Evolutionary conservation across 2,113 vertebrate species (phyloP).

Genomic region (Platysternon megacephalum): DNA sequence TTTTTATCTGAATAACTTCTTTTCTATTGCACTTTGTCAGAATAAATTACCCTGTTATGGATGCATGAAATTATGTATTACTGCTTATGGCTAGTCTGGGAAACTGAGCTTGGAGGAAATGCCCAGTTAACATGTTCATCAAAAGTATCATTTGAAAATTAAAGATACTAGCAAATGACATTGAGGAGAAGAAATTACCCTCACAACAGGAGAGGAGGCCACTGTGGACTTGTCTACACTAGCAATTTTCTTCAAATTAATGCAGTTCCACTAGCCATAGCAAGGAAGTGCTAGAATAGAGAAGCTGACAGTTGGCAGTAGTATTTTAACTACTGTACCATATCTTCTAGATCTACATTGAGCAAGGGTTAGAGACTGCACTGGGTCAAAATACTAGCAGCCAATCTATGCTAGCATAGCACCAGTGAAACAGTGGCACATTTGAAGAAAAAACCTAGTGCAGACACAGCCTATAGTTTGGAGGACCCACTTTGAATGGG

Average conservation of each 20-base stretch:
- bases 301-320: not conserved
- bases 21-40: conserved; percentile 22
- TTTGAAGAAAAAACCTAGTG: not conserved
- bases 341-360: not conserved
- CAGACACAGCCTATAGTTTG: not conserved
- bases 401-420: not conserved
- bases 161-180: not conserved
- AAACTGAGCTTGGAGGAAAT: not conserved
- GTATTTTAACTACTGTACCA: not conserved
- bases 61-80: not conserved
- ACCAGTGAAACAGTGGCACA: not conserved
- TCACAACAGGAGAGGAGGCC: accelerated
- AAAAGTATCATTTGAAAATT: not conserved
- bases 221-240: not conserved
- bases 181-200: not conserved
- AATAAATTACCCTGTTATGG: conserved; percentile 17
- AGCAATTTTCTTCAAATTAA: not conserved
- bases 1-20: conserved; percentile 39
- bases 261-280: not conserved
- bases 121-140: not conserved
- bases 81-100: not conserved
- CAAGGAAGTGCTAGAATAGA: not conserved
- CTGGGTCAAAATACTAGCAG: not conserved
- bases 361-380: not conserved
- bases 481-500: not conserved